phyloP scores from a whole-genome alignment of 2,113 vertebrate species.

The Tenebrosternarchus preto region DNA sequence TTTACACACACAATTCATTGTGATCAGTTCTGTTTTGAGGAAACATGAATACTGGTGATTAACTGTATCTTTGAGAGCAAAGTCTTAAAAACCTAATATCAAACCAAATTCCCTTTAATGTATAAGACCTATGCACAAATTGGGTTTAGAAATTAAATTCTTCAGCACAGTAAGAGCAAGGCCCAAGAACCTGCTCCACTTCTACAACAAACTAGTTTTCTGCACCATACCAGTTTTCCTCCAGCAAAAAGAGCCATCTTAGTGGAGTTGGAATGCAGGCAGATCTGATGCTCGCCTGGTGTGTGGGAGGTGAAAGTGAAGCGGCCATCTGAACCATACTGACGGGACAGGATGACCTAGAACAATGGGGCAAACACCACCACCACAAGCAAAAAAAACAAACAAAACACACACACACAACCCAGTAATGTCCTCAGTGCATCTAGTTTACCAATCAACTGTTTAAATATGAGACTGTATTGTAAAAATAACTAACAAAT shows the following conservation, averaged over 20 bases:
- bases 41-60: background rate
- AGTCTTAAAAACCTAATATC: background rate
- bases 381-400: no score
- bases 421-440: background rate
- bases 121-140: no score
- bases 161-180: no score
- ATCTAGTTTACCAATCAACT: no score
- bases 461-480: no score
- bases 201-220: no score
- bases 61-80: background rate
- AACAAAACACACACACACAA: no score
- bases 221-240: conserved; percentile 87
- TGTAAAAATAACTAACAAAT: no score
- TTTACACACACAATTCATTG: no score
- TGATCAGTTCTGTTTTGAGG: no score
- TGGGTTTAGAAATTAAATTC: no score
- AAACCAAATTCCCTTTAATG: background rate
- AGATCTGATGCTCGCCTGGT: conserved; percentile 94
- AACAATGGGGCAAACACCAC: background rate
- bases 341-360: conserved; percentile 88
- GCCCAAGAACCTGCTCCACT: no score
- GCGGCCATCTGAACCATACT: conserved; percentile 90
- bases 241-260: conserved; percentile 91
- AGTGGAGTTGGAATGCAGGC: conserved; percentile 95
- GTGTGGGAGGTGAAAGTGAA: conserved; percentile 96